These are phyloP conservation scores for Zaprionus ornatus DNA, from an alignment of 1,140 invertebrate species.

Conservation along the genomic window DNA sequence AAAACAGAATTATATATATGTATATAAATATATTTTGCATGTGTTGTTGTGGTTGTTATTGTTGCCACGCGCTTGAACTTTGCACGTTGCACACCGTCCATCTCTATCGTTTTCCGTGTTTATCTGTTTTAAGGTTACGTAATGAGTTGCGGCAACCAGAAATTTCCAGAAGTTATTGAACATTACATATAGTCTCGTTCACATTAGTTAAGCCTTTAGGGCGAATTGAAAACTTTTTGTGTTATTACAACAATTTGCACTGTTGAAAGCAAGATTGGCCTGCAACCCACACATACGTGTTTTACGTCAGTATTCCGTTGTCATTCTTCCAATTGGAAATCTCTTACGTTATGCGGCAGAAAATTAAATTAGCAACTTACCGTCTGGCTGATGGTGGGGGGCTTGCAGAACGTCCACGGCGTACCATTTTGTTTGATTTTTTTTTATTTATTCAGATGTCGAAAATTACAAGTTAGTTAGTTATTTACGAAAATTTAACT, in stretches of 20 bases:
- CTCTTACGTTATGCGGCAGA: background rate
- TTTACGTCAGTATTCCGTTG: slow-evolving; percentile 9
- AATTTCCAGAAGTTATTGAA: slow-evolving; percentile 32
- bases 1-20: background rate
- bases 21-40: background rate
- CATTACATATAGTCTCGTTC: background rate
- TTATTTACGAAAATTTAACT: slow-evolving; percentile 50
- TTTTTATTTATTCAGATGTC: slow-evolving; percentile 9
- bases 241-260: background rate
- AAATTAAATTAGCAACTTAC: slow-evolving; percentile 75
- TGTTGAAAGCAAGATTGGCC: background rate
- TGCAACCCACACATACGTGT: slow-evolving; percentile 1
- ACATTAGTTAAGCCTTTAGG: background rate
- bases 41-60: slow-evolving; percentile 15
- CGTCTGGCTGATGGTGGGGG: slow-evolving; percentile 87
- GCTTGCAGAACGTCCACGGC: slow-evolving; percentile 89
- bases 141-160: slow-evolving; percentile 45
- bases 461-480: slow-evolving; percentile 23
- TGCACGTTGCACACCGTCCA: slow-evolving; percentile 35
- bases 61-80: slow-evolving; percentile 40
- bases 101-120: slow-evolving; percentile 23
- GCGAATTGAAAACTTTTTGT: background rate
- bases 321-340: slow-evolving; percentile 8
- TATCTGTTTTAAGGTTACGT: slow-evolving; percentile 63
- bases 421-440: slow-evolving; percentile 87